Conservation (phyloP, 2,888 invertebrate species). For the Drosophila meridiana region DNA sequence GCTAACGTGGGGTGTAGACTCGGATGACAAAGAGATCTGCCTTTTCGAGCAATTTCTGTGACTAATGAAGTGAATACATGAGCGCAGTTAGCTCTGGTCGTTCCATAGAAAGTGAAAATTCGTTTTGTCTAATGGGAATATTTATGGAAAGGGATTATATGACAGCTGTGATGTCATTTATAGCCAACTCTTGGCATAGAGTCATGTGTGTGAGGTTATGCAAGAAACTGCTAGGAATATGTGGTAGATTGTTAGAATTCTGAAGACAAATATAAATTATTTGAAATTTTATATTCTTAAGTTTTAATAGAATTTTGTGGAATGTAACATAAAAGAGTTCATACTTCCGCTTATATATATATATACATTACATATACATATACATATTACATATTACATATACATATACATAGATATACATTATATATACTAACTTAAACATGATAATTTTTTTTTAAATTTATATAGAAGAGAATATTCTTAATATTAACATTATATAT, state of each 20-base stretch:
- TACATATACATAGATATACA: too few species aligned
- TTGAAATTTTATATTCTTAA: too few species aligned
- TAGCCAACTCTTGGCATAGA: too few species aligned
- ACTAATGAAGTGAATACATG: conserved; percentile 19
- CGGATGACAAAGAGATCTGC: conserved; percentile 5
- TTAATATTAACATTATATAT: too few species aligned
- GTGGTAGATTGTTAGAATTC: neutral
- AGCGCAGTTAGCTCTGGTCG: neutral
- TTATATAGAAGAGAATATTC: too few species aligned
- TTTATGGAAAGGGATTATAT: neutral
- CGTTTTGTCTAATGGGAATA: too few species aligned
- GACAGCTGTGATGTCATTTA: neutral
- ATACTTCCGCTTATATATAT: neutral
- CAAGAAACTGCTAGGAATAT: too few species aligned
- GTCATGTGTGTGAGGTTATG: neutral
- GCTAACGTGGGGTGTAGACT: neutral
- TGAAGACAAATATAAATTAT: neutral
- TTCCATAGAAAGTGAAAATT: neutral
- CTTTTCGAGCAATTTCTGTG: conserved; percentile 18
- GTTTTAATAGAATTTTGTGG: too few species aligned
- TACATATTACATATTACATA: too few species aligned
- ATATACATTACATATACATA: too few species aligned
- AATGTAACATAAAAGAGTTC: neutral
- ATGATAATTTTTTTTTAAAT: too few species aligned
- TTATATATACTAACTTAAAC: too few species aligned